Percentiles rank a stretch among this genome's conserved stretches.
Evolutionary conservation across 2,888 invertebrate species (phyloP).

Genomic region (Chirona hameri): DNA sequence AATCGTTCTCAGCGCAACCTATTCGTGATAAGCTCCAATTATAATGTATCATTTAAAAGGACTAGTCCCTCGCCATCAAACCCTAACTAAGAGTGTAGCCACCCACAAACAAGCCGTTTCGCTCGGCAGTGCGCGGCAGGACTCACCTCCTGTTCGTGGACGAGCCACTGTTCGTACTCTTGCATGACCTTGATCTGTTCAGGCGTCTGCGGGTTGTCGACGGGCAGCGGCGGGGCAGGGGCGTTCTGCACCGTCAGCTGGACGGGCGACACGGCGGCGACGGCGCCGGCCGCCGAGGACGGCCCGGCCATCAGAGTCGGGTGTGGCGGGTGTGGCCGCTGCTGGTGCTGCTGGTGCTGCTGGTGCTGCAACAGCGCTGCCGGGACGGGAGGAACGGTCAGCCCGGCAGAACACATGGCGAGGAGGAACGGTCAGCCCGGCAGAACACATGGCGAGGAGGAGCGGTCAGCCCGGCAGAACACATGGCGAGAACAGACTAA

Average conservation of each 20-base stretch:
- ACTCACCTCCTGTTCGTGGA: not conserved
- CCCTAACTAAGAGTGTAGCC: too few relatives aligned
- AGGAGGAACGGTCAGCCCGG: not conserved
- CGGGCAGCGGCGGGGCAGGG: slow-evolving; percentile 69
- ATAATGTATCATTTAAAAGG: too few relatives aligned
- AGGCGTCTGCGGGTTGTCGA: slow-evolving; percentile 68
- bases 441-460: too few relatives aligned
- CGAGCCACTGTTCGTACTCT: slow-evolving; percentile 31
- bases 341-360: not conserved
- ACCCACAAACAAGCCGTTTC: too few relatives aligned
- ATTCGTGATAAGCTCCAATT: too few relatives aligned
- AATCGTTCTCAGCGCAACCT: too few relatives aligned
- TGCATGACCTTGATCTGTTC: slow-evolving; percentile 63
- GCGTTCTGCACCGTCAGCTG: slow-evolving; percentile 46
- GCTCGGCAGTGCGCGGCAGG: not conserved
- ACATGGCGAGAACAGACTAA: too few relatives aligned
- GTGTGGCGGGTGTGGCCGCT: not conserved
- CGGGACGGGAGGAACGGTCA: not conserved
- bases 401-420: too few relatives aligned
- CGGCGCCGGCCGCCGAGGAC: not conserved
- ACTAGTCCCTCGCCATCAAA: too few relatives aligned
- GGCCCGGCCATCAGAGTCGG: not conserved
- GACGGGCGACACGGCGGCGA: slow-evolving; percentile 28
- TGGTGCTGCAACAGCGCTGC: not conserved
- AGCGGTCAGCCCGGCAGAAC: not conserved